A percentile compares a stretch with the other conserved stretches of the same genome.
These are phyloP conservation scores for Cephus runcator DNA, from an alignment of 2,888 invertebrate species.

Conservation along the genomic window DNA sequence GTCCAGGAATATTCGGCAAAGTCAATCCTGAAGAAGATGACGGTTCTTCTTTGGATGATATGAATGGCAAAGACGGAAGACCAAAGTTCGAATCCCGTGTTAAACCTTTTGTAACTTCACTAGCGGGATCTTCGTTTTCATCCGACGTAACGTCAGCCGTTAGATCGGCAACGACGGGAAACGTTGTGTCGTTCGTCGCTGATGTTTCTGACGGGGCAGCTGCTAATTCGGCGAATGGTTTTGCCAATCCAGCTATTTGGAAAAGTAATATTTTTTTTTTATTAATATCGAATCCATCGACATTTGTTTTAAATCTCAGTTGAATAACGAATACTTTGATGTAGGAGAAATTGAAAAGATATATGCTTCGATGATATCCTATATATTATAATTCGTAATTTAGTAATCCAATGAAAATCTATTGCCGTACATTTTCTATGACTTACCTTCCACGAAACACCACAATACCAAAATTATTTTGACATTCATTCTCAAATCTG, in stretches of 20 bases:
- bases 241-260: constrained; percentile 12
- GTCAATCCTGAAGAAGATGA: background rate
- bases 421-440: background rate
- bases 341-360: too few species aligned
- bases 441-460: background rate
- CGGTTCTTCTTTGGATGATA: background rate
- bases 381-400: background rate
- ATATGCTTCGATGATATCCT: background rate
- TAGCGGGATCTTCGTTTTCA: background rate
- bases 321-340: background rate
- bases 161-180: constrained; percentile 27
- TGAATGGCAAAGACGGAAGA: constrained; percentile 1
- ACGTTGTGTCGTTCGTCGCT: constrained; percentile 18
- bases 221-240: constrained; percentile 36
- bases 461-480: background rate
- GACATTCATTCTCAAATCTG: background rate
- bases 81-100: too few species aligned
- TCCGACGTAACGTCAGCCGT: constrained; percentile 28
- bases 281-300: background rate
- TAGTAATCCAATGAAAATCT: background rate
- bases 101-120: constrained; percentile 4
- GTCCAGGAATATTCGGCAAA: background rate
- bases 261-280: constrained; percentile 12
- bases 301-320: background rate
- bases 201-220: constrained; percentile 25